These are phyloP conservation scores for Mimas tiliae DNA, from an alignment of 2,888 invertebrate species.

Conservation along the genomic window DNA sequence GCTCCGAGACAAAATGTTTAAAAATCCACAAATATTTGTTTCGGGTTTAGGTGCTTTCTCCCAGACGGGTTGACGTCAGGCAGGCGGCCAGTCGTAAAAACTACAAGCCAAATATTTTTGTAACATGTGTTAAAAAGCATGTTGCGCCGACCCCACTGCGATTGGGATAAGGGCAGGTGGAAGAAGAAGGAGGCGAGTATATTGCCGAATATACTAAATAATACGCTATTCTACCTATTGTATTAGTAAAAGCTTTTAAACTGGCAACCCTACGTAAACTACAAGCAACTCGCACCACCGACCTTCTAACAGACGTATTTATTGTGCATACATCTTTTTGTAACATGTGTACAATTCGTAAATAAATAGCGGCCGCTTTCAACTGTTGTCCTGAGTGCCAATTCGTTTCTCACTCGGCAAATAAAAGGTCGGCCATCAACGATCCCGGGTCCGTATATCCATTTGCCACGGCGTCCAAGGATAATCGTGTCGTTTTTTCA, in stretches of 20 bases:
- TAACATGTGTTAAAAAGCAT: too few species aligned
- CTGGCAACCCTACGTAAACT: constrained; percentile 6
- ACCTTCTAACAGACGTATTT: constrained; percentile 37
- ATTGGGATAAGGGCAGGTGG: too few species aligned
- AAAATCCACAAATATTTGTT: too few species aligned
- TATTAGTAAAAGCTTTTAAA: neutral
- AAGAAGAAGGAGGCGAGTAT: too few species aligned
- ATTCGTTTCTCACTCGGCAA: constrained; percentile 40
- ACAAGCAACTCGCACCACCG: constrained; percentile 15
- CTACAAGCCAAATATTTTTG: too few species aligned
- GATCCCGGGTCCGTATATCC: constrained; percentile 41
- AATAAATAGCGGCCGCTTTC: constrained; percentile 34
- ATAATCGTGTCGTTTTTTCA: constrained; percentile 39
- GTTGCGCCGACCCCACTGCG: too few species aligned
- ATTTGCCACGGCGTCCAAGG: constrained; percentile 41
- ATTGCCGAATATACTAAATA: too few species aligned
- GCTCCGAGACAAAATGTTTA: too few species aligned
- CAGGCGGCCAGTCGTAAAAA: too few species aligned
- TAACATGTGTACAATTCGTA: constrained; percentile 39
- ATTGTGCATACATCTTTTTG: constrained; percentile 36
- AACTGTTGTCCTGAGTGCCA: constrained; percentile 31
- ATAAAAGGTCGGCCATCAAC: constrained; percentile 43
- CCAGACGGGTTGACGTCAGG: too few species aligned
- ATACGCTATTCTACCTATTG: too few species aligned
- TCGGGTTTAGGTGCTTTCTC: too few species aligned